These are phyloP conservation scores for Tridacna gigas DNA, from an alignment of 2,888 invertebrate species.

Conservation along the genomic window DNA sequence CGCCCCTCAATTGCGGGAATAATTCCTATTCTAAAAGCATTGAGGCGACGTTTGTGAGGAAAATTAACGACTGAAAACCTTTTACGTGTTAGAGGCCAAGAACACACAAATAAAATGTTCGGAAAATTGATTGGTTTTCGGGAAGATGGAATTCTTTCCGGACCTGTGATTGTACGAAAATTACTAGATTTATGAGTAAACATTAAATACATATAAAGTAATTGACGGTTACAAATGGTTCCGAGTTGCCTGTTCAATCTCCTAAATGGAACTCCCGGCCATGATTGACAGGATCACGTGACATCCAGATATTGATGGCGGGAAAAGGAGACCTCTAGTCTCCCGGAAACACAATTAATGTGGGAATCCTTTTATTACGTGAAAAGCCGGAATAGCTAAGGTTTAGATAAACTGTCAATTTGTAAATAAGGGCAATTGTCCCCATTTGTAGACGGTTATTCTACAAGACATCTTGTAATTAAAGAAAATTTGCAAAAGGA, in stretches of 20 bases:
- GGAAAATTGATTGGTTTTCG: conserved; percentile 63
- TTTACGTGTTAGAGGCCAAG: conserved; percentile 67
- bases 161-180: conserved; percentile 66
- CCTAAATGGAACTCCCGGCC: conserved; percentile 64
- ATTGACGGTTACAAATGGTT: conserved; percentile 70
- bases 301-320: conserved; percentile 64
- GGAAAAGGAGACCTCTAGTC: conserved; percentile 64
- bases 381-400: conserved; percentile 54
- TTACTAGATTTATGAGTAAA: conserved; percentile 69
- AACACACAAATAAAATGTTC: conserved; percentile 68
- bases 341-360: conserved; percentile 64
- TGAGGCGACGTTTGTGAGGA: conserved; percentile 58
- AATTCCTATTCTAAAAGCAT: conserved; percentile 59
- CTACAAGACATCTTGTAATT: conserved; percentile 63
- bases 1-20: conserved; percentile 37
- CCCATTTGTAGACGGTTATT: conserved; percentile 64
- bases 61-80: conserved; percentile 68
- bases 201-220: conserved; percentile 71
- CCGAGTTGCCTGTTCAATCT: conserved; percentile 60
- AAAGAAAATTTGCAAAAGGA: conserved; percentile 38
- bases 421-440: conserved; percentile 66
- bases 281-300: conserved; percentile 67
- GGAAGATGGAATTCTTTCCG: conserved; percentile 64
- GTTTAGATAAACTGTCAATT: conserved; percentile 66
- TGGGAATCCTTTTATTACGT: conserved; percentile 65